phyloP scores from a whole-genome alignment of 2,113 vertebrate species.

The Danionella cerebrum region DNA sequence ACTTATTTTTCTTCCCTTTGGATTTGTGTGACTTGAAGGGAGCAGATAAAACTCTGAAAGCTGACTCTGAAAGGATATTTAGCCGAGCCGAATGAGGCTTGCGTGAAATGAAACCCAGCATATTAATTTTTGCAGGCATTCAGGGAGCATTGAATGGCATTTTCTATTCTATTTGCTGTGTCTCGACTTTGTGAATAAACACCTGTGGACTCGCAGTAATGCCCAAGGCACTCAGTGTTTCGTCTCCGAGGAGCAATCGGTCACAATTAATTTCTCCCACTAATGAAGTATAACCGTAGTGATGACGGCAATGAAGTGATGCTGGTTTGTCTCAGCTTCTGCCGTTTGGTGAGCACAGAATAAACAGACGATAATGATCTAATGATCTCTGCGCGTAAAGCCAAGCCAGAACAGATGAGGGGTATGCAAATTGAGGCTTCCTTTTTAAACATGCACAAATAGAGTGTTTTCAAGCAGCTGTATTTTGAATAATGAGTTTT shows the following conservation, averaged over 20 bases:
- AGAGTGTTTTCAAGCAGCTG: neutral
- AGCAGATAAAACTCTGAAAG: neutral
- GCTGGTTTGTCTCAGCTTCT: slow-evolving; percentile 11
- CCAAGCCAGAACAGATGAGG: neutral
- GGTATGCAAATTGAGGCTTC: neutral
- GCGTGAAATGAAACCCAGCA: neutral
- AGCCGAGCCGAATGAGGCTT: neutral
- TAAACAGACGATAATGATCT: slow-evolving; percentile 1
- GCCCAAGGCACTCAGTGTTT: neutral
- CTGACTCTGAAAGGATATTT: slow-evolving; percentile 2
- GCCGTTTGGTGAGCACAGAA: neutral
- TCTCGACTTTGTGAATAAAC: slow-evolving; percentile 6
- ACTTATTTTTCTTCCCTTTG: neutral
- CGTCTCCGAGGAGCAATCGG: neutral
- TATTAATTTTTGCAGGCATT: slow-evolving; percentile 16
- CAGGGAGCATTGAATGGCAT: slow-evolving; percentile 1
- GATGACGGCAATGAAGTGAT: neutral
- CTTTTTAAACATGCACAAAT: neutral
- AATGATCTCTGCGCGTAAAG: neutral
- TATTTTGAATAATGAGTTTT: neutral
- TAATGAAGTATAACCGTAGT: neutral
- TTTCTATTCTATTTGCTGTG: slow-evolving; percentile 8
- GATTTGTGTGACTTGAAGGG: neutral
- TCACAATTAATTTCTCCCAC: slow-evolving; percentile 12
- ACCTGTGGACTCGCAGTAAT: neutral